phyloP scores from a whole-genome alignment of 2,113 vertebrate genomes.

The Dermatemys mawii region DNA sequence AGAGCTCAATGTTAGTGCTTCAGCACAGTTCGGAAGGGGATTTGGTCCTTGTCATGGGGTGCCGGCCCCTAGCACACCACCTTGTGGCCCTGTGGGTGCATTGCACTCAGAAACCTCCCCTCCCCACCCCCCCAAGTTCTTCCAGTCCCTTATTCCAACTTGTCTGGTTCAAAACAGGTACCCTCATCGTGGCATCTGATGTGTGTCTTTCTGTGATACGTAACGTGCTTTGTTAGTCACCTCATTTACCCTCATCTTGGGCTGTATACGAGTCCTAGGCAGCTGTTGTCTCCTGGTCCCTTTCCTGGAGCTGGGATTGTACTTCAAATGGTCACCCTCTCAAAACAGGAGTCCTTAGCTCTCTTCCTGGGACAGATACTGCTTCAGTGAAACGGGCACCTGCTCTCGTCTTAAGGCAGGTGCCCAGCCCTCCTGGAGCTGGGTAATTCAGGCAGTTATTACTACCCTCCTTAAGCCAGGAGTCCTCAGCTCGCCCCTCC shows the following conservation, averaged over 20 bases:
- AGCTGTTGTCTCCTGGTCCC: background rate
- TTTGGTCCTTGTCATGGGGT: background rate
- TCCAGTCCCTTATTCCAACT: background rate
- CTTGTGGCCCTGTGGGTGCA: background rate
- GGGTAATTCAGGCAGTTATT: background rate
- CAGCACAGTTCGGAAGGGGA: background rate
- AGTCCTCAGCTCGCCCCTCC: background rate
- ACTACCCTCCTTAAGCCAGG: background rate
- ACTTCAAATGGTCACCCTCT: background rate
- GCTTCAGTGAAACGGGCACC: background rate
- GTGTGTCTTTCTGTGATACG: background rate
- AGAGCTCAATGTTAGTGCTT: background rate
- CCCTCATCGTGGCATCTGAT: background rate
- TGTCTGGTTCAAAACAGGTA: background rate
- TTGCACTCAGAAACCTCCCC: background rate
- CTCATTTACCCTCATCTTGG: background rate
- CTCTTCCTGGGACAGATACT: background rate
- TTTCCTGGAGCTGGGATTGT: background rate
- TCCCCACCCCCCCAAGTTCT: background rate
- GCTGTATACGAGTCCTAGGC: background rate
- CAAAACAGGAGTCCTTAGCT: background rate
- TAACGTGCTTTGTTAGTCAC: background rate
- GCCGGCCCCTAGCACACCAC: background rate
- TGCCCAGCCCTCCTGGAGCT: background rate
- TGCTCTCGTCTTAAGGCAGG: background rate